phyloP scores from a whole-genome alignment of 2,797 vertebrate species.

The Philypnodon macrostomus region DNA sequence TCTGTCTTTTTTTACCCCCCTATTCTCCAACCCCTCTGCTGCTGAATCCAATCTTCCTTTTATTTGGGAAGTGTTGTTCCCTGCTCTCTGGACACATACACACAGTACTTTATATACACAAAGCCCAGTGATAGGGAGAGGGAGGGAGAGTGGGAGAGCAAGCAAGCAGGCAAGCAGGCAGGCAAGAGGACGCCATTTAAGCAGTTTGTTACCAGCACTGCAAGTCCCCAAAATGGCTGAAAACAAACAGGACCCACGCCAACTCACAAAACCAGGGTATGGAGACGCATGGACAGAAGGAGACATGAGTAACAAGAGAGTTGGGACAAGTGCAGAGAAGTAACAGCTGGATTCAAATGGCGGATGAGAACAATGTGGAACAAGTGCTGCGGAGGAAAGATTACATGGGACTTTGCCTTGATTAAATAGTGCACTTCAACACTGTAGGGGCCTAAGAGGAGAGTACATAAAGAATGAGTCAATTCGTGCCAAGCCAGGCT shows the following conservation, averaged over 20 bases:
- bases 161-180: constrained; percentile 74
- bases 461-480: constrained; percentile 14
- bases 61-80: constrained; percentile 79
- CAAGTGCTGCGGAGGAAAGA: constrained; percentile 64
- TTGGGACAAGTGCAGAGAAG: constrained; percentile 35
- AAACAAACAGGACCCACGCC: constrained; percentile 87
- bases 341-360: constrained; percentile 60
- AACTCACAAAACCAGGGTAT: constrained; percentile 72
- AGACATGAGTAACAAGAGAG: constrained; percentile 36
- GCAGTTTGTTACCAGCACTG: constrained; percentile 85
- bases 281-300: constrained; percentile 44
- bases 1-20: constrained; percentile 44
- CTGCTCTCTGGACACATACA: constrained; percentile 51
- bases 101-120: constrained; percentile 80
- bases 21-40: constrained; percentile 27
- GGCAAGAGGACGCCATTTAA: constrained; percentile 86
- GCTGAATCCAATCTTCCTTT: constrained; percentile 77
- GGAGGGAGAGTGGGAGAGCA: constrained; percentile 75
- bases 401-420: constrained; percentile 46
- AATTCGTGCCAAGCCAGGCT: constrained; percentile 23
- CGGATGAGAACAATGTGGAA: constrained; percentile 58
- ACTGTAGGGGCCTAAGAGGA: constrained; percentile 19
- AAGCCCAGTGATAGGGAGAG: constrained; percentile 78
- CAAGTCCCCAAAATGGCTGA: constrained; percentile 89
- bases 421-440: not conserved